A percentile compares a stretch with the other conserved stretches of the same genome.
phyloP scores from a whole-genome alignment of 2,113 vertebrate species.

The Dendrocopos noguchii region DNA sequence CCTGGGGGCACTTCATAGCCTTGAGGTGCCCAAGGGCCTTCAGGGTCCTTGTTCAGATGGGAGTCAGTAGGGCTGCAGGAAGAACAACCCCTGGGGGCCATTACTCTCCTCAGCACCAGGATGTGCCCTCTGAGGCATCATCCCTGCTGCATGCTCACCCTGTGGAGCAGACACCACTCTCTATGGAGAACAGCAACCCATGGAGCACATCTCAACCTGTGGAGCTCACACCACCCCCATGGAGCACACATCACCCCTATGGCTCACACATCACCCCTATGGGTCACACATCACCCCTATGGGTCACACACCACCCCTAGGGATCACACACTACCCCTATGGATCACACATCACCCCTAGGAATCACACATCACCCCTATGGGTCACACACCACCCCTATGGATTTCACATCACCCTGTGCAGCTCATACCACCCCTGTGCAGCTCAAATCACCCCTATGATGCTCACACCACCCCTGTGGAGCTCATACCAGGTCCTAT shows the following conservation, averaged over 20 bases:
- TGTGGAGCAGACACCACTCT: not conserved
- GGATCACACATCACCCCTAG: not conserved
- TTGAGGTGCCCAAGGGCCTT: not conserved
- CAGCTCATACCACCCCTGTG: too few species aligned
- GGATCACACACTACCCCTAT: not conserved
- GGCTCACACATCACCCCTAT: rapidly evolving
- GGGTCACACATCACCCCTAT: not conserved
- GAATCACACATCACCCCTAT: too few species aligned
- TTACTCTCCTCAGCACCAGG: not conserved
- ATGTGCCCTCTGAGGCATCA: not conserved
- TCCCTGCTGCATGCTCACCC: not conserved
- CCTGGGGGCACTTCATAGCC: not conserved
- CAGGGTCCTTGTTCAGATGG: not conserved
- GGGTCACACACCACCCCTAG: not conserved
- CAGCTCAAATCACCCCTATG: not conserved
- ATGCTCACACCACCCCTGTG: not conserved
- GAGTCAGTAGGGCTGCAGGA: not conserved
- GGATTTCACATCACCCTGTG: not conserved
- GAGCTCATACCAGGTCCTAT: too few species aligned
- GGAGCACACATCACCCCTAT: not conserved
- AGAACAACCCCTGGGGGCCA: not conserved
- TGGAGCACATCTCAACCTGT: too few species aligned
- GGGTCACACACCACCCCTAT: too few species aligned
- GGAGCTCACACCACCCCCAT: not conserved
- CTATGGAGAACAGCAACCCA: not conserved